Percentiles rank a stretch among this genome's conserved stretches.
Evolutionary conservation across 1,140 invertebrate species (phyloP).

Genomic region (Centruroides sculpturatus): DNA sequence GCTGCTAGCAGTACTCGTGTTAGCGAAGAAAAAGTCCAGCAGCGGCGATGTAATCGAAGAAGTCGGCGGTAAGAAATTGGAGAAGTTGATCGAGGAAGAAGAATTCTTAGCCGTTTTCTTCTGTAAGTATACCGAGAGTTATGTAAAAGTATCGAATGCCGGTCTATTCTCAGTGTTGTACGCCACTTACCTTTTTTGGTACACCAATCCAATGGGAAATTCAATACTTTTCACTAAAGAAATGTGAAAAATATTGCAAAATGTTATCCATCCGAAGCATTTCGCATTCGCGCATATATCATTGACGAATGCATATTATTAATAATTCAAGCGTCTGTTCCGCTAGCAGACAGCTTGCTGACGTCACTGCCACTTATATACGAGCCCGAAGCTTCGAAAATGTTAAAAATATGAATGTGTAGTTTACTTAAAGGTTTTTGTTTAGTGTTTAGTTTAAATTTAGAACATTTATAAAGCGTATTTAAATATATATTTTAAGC

Average conservation of each 20-base stretch:
- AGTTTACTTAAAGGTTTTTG: too few species aligned
- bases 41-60: constrained; percentile 63
- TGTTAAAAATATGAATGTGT: too few species aligned
- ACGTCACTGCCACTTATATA: too few species aligned
- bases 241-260: not conserved
- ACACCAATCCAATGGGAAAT: constrained; percentile 1
- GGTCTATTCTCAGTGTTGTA: not conserved
- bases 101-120: constrained; percentile 88
- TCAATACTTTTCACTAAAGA: not conserved
- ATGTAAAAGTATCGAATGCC: not conserved
- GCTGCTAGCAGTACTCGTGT: not conserved
- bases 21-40: not conserved
- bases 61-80: constrained; percentile 77
- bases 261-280: not conserved
- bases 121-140: constrained; percentile 58
- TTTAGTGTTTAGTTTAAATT: too few species aligned
- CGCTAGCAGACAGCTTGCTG: too few species aligned
- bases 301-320: not conserved
- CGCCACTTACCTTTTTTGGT: not conserved
- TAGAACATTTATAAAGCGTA: too few species aligned
- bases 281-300: not conserved
- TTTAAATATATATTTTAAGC: too few species aligned
- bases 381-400: too few species aligned
- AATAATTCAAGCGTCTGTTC: too few species aligned
- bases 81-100: constrained; percentile 69